Base-by-base conservation (phyloP, 37 sponge, comb jelly and placozoan genomes). In the Haliclona indistincta region DNA sequence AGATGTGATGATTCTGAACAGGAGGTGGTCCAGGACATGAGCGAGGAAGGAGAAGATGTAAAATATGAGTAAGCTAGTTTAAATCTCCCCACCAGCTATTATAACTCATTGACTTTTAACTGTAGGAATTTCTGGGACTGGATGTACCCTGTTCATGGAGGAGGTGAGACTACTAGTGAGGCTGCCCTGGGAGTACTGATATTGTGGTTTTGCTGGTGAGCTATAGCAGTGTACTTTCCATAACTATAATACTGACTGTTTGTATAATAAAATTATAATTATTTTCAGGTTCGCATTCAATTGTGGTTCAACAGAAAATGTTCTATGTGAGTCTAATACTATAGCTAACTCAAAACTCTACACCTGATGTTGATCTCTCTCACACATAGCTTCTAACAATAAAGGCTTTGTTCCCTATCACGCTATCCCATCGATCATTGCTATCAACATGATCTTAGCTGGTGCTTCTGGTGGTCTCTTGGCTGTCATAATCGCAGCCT, bases 181-280 rank as follows among this genome's bases (percentile, higher is more conserved):
- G 90, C 96, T 56, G 96, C 96, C 28, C 78, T 95, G 8, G 96
- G 96, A 36, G 96, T 95, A 38, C 39, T 91, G 43, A 95, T 95
- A 11, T 84, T 95, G 58, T 95, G 96, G 96, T 88, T 90, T 43
- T 78, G 83, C 28, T 95, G 93, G 91, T 88, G n/a, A 67, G 80
- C 19, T 4, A 53, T n/a, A n/a, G n/a, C n/a, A n/a, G n/a, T n/a
- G n/a, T n/a, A n/a, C n/a, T n/a, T n/a, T n/a, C n/a, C n/a, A n/a
- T n/a, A n/a, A n/a, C n/a, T n/a, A n/a, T n/a, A n/a, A 28, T 37
- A n/a, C n/a, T n/a, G n/a, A n/a, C n/a, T n/a, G n/a, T n/a, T n/a
- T n/a, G n/a, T n/a, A n/a, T n/a, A n/a, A n/a, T n/a, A n/a, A n/a
- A n/a, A n/a, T n/a, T n/a, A n/a, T n/a, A 38, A 42, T n/a, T 77